Evolutionary conservation across 2,797 vertebrate species (phyloP), one percentile per base, ranked within the genome.

Genomic region (Sylvia borin): DNA sequence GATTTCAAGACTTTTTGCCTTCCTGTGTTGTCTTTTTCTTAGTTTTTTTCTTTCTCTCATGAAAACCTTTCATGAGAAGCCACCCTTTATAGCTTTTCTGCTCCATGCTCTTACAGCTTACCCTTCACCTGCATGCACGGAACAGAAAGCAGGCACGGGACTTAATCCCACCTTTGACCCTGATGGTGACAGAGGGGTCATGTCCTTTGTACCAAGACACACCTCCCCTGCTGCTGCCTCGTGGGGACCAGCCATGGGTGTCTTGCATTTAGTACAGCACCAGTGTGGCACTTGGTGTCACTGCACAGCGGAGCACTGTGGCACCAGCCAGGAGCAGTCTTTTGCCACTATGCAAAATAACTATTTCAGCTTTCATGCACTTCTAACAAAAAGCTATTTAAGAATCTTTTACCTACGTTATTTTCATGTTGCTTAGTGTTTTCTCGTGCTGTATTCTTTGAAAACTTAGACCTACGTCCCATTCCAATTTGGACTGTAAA

Each of bases 1-100:
- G 34, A 70, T 76, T 81, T 65, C 48, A 45, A 58, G 38, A 38
- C 34, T 79, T 81, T 73, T 86, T 65, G n/a, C 51, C 47, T 91
- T 86, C 67, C 42, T 75, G 25, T 71, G 51, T 88, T 84, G 62
- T 64, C 38, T 83, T 80, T 66, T 65, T 61, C 66, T 55, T n/a
- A 27, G 16, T 74, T 65, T 67, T 79, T 78, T 53, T 36, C 40
- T 54, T 72, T 82, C n/a, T 88, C 91, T 96, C 72, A 25, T 91
- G 58, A 83, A 93, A 90, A 42, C 3, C 5, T 74, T 92, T 88
- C 76, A 60, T 81, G 88, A 96, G 93, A 76, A 82, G 67, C 18
- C 13, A 20, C 79, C 42, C 47, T 53, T 48, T 55, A 13, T 17
- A 72, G 81, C 78, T 77, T 77, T 57, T 88, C 42, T 93, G 79